phyloP scores from a whole-genome alignment of 2,888 invertebrate species.

The Apodemia zela region DNA sequence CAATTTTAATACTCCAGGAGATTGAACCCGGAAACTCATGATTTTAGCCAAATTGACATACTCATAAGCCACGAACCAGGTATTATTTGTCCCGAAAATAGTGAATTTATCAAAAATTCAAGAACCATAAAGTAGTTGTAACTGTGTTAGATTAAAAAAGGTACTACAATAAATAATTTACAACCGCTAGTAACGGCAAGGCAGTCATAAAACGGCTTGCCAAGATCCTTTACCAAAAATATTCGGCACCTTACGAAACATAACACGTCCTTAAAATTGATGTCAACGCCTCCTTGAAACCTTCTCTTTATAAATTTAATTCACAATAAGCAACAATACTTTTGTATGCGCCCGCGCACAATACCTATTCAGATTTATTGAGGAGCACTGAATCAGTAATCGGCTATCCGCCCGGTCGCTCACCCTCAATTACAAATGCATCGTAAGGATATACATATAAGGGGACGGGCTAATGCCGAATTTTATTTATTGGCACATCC shows the following conservation, averaged over 20 bases:
- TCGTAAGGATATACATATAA: slow-evolving; percentile 41
- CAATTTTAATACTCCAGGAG: no score
- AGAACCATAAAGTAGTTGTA: no score
- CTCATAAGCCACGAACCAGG: no score
- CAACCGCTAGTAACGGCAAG: background rate
- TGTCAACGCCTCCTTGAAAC: slow-evolving; percentile 60
- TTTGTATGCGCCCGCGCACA: slow-evolving; percentile 66
- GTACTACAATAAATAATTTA: background rate
- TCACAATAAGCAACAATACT: slow-evolving; percentile 54
- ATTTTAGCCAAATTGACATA: no score
- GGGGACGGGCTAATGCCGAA: slow-evolving; percentile 39
- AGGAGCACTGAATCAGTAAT: slow-evolving; percentile 59
- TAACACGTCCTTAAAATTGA: slow-evolving; percentile 44
- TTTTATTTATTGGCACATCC: slow-evolving; percentile 31
- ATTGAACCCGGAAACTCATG: no score
- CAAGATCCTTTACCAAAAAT: slow-evolving; percentile 8
- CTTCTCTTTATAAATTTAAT: slow-evolving; percentile 56
- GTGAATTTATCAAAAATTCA: no score
- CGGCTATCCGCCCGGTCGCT: slow-evolving; percentile 55
- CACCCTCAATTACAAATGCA: slow-evolving; percentile 54
- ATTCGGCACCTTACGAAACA: slow-evolving; percentile 30
- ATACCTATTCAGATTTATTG: slow-evolving; percentile 68
- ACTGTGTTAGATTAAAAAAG: background rate
- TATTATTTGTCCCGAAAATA: no score
- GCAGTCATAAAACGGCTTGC: background rate